phyloP scores from a whole-genome alignment of 2,888 invertebrate species.

The Ophioninae sp. region DNA sequence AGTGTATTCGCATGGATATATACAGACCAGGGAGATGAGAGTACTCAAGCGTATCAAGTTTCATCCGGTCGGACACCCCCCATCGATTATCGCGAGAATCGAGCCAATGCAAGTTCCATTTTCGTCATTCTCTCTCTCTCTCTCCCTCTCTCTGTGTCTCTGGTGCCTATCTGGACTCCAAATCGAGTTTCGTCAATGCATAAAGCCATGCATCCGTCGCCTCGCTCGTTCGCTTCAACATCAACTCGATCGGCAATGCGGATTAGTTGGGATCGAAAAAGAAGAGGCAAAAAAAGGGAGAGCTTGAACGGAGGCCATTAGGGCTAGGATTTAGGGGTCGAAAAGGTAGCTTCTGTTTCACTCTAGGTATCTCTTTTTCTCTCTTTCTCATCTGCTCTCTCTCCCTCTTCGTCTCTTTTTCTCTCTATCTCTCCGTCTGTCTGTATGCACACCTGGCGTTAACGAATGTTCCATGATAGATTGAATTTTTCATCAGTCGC shows the following conservation, averaged over 20 bases:
- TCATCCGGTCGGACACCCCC: slow-evolving; percentile 62
- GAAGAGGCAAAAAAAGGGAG: slow-evolving; percentile 20
- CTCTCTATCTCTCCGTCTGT: slow-evolving; percentile 26
- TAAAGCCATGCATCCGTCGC: slow-evolving; percentile 37
- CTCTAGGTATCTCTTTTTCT: slow-evolving; percentile 27
- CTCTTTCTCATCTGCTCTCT: neutral
- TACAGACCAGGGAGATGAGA: slow-evolving; percentile 21
- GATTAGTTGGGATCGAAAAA: slow-evolving; percentile 52
- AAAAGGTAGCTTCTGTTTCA: slow-evolving; percentile 41
- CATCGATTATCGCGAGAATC: slow-evolving; percentile 59
- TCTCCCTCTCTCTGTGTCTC: slow-evolving; percentile 14
- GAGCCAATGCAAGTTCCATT: slow-evolving; percentile 45
- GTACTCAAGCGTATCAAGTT: slow-evolving; percentile 58
- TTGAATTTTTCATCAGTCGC: slow-evolving; percentile 2
- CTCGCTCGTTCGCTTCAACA: slow-evolving; percentile 39
- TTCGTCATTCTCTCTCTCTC: slow-evolving; percentile 26
- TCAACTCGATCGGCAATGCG: slow-evolving; percentile 58
- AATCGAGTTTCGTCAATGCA: slow-evolving; percentile 56
- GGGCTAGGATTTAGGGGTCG: slow-evolving; percentile 27
- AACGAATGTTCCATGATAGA: slow-evolving; percentile 20
- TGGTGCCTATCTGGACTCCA: slow-evolving; percentile 56
- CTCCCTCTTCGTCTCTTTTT: slow-evolving; percentile 1
- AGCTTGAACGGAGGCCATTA: slow-evolving; percentile 48
- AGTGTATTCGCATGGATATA: neutral
- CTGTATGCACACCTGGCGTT: slow-evolving; percentile 35